These are phyloP conservation scores for Lycaon pictus DNA, from an alignment of 2,113 vertebrate genomes.

Conservation along the genomic window DNA sequence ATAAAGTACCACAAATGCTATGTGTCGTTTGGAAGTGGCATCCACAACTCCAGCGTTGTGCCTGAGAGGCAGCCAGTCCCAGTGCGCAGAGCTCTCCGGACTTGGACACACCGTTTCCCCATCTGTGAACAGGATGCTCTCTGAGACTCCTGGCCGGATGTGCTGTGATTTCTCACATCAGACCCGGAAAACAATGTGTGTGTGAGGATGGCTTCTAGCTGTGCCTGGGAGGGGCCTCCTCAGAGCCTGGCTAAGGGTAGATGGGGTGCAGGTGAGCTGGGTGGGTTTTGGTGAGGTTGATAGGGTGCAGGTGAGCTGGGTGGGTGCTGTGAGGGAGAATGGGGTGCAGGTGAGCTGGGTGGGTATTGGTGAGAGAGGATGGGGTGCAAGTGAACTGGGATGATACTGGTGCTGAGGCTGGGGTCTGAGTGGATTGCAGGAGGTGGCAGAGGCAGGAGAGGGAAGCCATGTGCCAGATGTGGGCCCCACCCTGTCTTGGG, in stretches of 20 bases:
- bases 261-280: background rate
- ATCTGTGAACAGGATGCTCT: background rate
- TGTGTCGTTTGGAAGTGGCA: background rate
- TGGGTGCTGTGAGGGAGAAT: background rate
- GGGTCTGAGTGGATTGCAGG: background rate
- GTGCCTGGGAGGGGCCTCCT: background rate
- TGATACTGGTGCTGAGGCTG: accelerated
- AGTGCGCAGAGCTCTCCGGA: background rate
- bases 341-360: background rate
- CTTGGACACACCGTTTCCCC: accelerated
- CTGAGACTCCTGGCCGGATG: background rate
- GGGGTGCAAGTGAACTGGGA: background rate
- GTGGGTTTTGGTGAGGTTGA: too few species aligned
- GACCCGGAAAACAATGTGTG: background rate
- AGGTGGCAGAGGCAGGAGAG: background rate
- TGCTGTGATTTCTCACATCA: background rate
- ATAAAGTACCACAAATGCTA: background rate
- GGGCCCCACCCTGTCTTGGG: background rate
- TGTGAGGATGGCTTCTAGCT: background rate
- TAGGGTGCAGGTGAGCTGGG: too few species aligned
- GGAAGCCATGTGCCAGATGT: background rate
- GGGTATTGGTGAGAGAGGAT: background rate
- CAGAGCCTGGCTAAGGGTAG: background rate
- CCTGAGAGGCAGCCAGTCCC: background rate
- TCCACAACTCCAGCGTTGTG: accelerated